A percentile compares a stretch with the other conserved stretches of the same genome.
Conservation (phyloP, 1,140 invertebrate species). For the Drosophila ogumai region DNA sequence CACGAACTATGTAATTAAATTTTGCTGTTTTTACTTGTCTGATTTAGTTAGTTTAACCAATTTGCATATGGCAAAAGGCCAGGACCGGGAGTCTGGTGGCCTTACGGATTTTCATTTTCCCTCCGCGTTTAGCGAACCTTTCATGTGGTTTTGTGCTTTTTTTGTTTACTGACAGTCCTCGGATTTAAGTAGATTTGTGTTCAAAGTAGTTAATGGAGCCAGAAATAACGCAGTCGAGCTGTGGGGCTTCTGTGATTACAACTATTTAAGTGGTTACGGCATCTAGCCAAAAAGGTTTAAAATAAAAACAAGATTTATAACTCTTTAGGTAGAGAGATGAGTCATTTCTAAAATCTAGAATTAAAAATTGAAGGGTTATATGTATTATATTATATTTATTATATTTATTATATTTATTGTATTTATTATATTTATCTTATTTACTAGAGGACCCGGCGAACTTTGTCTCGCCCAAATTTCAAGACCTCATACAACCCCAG, state of each 20-base stretch:
- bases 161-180: not conserved
- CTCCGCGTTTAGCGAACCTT: slow-evolving; percentile 18
- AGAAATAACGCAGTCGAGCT: not conserved
- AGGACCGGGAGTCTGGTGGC: not conserved
- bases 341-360: too few relatives aligned
- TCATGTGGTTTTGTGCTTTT: slow-evolving; percentile 9
- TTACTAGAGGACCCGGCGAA: too few relatives aligned
- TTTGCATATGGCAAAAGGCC: slow-evolving; percentile 37
- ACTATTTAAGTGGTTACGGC: not conserved
- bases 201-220: slow-evolving; percentile 5
- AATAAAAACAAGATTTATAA: not conserved
- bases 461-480: too few relatives aligned
- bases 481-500: too few relatives aligned
- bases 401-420: too few relatives aligned
- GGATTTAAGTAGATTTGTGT: not conserved
- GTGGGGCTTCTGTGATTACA: not conserved
- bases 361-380: too few relatives aligned
- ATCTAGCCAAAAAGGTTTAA: not conserved
- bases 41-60: slow-evolving; percentile 48
- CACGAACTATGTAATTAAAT: slow-evolving; percentile 64
- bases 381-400: too few relatives aligned
- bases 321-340: not conserved
- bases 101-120: slow-evolving; percentile 1
- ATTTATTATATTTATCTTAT: too few relatives aligned
- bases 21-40: slow-evolving; percentile 36